A percentile compares a stretch with the other conserved stretches of the same genome.
Conservation (phyloP, 2,888 invertebrate species). For the Auanema sp. region DNA sequence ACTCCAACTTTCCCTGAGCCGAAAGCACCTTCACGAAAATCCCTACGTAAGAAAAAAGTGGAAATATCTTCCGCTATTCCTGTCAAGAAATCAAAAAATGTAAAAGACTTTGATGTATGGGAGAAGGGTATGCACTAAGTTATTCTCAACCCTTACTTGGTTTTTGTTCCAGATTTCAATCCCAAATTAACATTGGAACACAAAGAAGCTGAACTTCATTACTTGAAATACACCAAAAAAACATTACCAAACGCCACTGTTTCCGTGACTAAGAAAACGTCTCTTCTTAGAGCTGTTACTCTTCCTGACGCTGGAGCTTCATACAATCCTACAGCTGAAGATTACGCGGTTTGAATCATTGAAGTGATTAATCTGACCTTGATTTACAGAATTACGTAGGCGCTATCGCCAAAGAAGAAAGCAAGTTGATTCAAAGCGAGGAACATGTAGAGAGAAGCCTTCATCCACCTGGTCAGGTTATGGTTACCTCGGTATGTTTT, state of each 20-base stretch:
- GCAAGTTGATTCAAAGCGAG: constrained; percentile 24
- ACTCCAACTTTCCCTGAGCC: constrained; percentile 1
- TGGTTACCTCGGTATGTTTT: neutral
- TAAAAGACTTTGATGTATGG: constrained; percentile 31
- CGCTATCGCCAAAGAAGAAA: constrained; percentile 28
- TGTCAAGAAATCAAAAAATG: constrained; percentile 5
- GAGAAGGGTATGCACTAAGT: constrained; percentile 11
- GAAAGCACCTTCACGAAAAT: constrained; percentile 6
- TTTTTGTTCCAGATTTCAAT: constrained; percentile 24
- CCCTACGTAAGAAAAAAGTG: constrained; percentile 3
- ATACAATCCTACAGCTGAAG: constrained; percentile 37
- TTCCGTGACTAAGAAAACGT: constrained; percentile 10
- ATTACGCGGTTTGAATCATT: constrained; percentile 21
- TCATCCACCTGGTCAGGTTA: neutral
- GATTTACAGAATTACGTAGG: constrained; percentile 25
- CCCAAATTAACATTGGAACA: constrained; percentile 23
- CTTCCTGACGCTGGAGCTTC: constrained; percentile 32
- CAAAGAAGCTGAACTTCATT: constrained; percentile 30
- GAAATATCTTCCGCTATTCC: constrained; percentile 9
- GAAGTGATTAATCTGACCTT: neutral
- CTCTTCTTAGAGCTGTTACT: constrained; percentile 34
- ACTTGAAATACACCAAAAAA: constrained; percentile 28
- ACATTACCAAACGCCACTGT: constrained; percentile 17
- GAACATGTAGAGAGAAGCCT: neutral
- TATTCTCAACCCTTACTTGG: neutral